These are phyloP conservation scores for Decapterus maruadsi DNA, from an alignment of 2,797 vertebrate genomes.

Conservation along the genomic window DNA sequence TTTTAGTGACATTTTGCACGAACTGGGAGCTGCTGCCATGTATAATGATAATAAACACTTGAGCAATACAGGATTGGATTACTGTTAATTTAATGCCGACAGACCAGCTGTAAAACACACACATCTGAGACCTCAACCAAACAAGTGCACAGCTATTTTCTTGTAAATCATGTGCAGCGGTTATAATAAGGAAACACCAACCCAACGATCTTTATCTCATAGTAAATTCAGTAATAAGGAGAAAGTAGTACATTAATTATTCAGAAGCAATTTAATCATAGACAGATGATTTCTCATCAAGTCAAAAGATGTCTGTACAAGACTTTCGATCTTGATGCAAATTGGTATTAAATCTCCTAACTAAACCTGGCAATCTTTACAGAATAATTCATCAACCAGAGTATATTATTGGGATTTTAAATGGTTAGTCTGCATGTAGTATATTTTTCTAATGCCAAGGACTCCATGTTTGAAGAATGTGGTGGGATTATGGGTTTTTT, in stretches of 20 bases:
- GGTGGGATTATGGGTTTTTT: background rate
- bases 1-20: background rate
- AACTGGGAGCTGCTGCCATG: background rate
- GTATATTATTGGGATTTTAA: background rate
- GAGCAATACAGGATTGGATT: background rate
- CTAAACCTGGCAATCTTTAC: background rate
- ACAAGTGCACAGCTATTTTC: background rate
- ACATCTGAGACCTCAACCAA: background rate
- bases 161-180: constrained; percentile 7
- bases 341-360: background rate
- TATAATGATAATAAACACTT: background rate
- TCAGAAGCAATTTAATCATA: background rate
- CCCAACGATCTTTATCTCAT: background rate
- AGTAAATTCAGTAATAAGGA: background rate
- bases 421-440: background rate
- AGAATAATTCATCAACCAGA: background rate
- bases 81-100: background rate
- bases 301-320: background rate
- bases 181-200: background rate
- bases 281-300: background rate
- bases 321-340: background rate
- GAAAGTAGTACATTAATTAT: constrained; percentile 11
- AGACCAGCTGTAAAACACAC: background rate
- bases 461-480: background rate
- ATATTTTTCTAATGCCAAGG: background rate